phyloP scores from a whole-genome alignment of 2,888 invertebrate genomes.

The Lucinisca nassula region DNA sequence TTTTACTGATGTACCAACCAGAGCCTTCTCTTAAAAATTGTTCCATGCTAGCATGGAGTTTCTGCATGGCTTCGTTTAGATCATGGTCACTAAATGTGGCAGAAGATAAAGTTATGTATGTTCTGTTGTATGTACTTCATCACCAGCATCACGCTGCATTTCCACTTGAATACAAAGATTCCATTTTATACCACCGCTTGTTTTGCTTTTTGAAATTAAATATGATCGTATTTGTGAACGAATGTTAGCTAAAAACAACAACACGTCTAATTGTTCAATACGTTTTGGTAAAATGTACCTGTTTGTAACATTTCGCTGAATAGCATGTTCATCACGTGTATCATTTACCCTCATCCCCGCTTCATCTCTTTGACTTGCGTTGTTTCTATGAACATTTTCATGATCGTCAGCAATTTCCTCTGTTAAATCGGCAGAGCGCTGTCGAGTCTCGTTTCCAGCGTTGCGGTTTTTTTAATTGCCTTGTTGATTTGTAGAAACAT shows the following conservation, averaged over 20 bases:
- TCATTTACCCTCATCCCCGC: too few species aligned
- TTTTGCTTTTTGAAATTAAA: not conserved
- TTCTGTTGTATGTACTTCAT: slow-evolving; percentile 16
- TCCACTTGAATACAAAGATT: slow-evolving; percentile 52
- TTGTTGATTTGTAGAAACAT: not conserved
- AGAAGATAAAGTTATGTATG: slow-evolving; percentile 16
- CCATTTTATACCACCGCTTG: slow-evolving; percentile 47
- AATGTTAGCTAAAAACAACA: slow-evolving; percentile 44
- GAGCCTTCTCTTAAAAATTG: slow-evolving; percentile 24
- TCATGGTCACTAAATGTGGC: slow-evolving; percentile 13
- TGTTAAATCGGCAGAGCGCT: not conserved
- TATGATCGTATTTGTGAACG: slow-evolving; percentile 7
- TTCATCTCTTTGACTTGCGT: too few species aligned
- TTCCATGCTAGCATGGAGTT: slow-evolving; percentile 33
- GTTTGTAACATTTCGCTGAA: slow-evolving; percentile 22
- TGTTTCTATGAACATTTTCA: not conserved
- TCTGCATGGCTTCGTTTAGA: slow-evolving; percentile 49
- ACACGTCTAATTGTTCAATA: slow-evolving; percentile 39
- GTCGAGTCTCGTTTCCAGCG: not conserved
- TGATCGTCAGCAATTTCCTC: not conserved
- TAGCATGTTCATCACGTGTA: slow-evolving; percentile 6
- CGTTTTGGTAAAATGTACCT: slow-evolving; percentile 28
- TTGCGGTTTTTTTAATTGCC: not conserved
- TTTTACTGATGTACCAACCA: slow-evolving; percentile 39
- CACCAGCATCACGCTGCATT: slow-evolving; percentile 40